Base-by-base conservation (phyloP, 2,888 invertebrate species). In the Leucozona laternaria region DNA sequence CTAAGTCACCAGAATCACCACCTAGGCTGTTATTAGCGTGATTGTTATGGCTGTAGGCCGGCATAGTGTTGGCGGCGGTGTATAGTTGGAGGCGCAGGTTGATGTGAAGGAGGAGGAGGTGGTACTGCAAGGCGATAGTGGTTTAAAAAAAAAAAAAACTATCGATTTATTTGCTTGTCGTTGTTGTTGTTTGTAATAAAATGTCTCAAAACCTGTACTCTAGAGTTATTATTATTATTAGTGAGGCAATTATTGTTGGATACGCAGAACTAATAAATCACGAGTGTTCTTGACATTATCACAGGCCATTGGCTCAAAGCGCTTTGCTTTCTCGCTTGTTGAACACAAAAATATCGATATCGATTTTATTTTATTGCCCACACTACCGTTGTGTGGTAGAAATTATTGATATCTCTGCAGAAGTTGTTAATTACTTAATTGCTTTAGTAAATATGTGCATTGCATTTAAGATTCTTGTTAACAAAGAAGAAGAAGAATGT, bases 271-370 rank as follows among this genome's bases (percentile, higher is more conserved):
- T 86, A 88, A 88, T 89, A 89, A 88, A 89, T 88, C 88, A 89
- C 89, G 77, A 79, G 84, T 83, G 88, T 88, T 89, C 88, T 88
- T 88, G 88, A 88, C 88, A 89, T 88, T 89, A 89, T 89, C 89
- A 85, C 88, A 88, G 89, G 88, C 82, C 88, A 87, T 88, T 88
- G 89, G 79, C 88, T 88, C 73, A 79, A 80, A 85, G 31, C 58
- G 60, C 73, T 80, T 84, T 85, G 62, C 15, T 58, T 43, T 55
- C 48, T 75, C 50, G 58, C 62, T 68, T n/a, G 17, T 66, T 66
- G 8, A 22, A 17, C 43, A 68, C 37, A 58, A 13, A 60, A 72
- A 76, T 83, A 71, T 64, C 37, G 66, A 73, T 68, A 43, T 55
- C 60, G 22, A 60, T 20, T 58, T 60, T 40, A 40, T 60, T 31